Evolutionary conservation across 2,113 vertebrate species (phyloP), one percentile per base, ranked within the genome.

Genomic region (Orthonyx spaldingii): DNA sequence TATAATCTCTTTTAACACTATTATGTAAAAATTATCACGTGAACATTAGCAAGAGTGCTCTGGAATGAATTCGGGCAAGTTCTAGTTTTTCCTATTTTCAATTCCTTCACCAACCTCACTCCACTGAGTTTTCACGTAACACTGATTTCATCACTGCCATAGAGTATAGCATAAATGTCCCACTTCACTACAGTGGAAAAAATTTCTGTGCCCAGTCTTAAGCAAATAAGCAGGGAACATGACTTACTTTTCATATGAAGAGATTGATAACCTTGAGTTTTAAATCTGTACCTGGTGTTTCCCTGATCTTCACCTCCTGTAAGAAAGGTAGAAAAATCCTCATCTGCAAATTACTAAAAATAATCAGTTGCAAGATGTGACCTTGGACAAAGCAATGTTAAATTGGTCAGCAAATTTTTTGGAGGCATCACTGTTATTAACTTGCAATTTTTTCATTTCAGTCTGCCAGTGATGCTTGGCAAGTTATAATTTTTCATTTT

Each of bases 401-500:
- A 99, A 99, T 98, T 98, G 98, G 98, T 96, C 98, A 97, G 92
- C 92, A 97, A 97, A 84, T 97, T 98, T 98, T 98, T 98, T 95
- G 92, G 95, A 97, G 86, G 93, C 97, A 97, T 98, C 97, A 97
- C 94, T 98, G 97, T 98, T 98, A 98, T 98, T 98, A 99, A 98
- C 97, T 98, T 87, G 68, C 98, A 98, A 98, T 98, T 98, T 98
- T 98, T 98, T 98, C 98, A 99, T 98, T 98, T 98, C 98, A 98
- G 87, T 97, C 96, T 98, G 98, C 98, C 98, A 99, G 96, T 98
- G 98, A 98, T 98, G 98, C 98, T 98, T 98, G 98, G 98, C 98
- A 98, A 98, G 98, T 98, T 98, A 97, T 98, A 98, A 98, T 99
- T 99, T 98, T 98, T 97, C 97, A 98, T 98, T 98, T 98, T 98